Conservation (phyloP, 1,140 invertebrate species). For the Philaenus spumarius region DNA sequence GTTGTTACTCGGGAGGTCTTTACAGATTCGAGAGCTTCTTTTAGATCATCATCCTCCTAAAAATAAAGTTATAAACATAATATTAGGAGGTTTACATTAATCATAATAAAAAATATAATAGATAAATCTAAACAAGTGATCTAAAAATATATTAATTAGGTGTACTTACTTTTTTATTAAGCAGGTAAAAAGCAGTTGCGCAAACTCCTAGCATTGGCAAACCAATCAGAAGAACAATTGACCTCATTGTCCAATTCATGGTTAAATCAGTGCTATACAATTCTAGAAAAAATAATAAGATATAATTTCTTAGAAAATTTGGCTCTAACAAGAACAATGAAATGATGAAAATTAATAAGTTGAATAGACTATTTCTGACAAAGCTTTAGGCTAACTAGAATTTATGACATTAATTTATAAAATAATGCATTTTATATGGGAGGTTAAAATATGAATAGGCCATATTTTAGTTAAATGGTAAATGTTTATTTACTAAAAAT, state of each 20-base stretch:
- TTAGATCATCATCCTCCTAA: slow-evolving; percentile 12
- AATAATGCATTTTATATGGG: too few species aligned
- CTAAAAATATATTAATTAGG: neutral
- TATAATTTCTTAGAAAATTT: too few species aligned
- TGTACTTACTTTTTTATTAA: slow-evolving; percentile 14
- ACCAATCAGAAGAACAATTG: neutral
- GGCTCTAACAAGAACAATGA: too few species aligned
- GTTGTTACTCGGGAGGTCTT: slow-evolving; percentile 34
- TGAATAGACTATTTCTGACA: too few species aligned
- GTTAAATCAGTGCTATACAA: neutral
- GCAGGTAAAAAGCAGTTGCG: slow-evolving; percentile 14
- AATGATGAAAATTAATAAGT: too few species aligned
- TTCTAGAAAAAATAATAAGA: too few species aligned
- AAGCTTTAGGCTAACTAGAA: too few species aligned
- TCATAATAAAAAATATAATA: neutral
- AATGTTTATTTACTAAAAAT: too few species aligned
- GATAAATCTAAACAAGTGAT: neutral
- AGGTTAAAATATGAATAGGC: too few species aligned
- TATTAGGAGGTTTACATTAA: neutral
- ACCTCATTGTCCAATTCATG: too few species aligned
- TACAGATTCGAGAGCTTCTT: slow-evolving; percentile 7
- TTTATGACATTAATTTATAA: too few species aligned
- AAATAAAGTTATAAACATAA: neutral
- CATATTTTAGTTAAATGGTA: too few species aligned
- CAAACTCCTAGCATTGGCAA: slow-evolving; percentile 13